A percentile compares a stretch with the other conserved stretches of the same genome.
These are phyloP conservation scores for Zoroaster sp. DNA, from an alignment of 53 echinoderm and acorn worm species.

Conservation along the genomic window DNA sequence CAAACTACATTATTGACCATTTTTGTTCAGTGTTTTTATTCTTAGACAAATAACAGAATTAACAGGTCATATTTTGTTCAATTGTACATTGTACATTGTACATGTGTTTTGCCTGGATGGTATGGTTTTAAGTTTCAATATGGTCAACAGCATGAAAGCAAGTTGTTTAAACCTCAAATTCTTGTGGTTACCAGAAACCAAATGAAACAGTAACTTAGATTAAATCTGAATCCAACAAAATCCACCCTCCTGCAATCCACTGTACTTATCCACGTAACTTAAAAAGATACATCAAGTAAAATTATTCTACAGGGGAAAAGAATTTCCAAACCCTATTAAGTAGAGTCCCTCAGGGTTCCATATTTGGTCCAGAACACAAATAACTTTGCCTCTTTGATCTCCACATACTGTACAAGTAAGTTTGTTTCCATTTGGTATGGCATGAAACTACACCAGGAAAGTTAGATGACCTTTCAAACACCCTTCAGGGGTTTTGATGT, in stretches of 20 bases:
- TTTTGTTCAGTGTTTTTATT: too few species aligned
- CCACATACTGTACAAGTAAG: background rate
- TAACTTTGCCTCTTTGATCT: conserved; percentile 21
- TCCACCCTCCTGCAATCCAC: background rate
- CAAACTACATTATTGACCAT: too few species aligned
- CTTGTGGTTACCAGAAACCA: background rate
- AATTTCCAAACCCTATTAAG: conserved; percentile 22
- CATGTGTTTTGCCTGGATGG: background rate
- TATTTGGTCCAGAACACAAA: background rate
- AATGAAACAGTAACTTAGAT: conserved; percentile 46
- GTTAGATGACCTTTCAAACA: conserved; percentile 39
- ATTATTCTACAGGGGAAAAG: background rate
- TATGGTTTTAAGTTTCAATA: background rate
- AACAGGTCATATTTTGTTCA: too few species aligned
- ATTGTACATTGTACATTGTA: too few species aligned
- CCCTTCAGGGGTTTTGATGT: conserved; percentile 5
- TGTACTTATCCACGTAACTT: background rate
- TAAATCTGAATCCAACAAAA: conserved; percentile 19
- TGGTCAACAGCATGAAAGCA: background rate
- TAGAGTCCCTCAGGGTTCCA: background rate
- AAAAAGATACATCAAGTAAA: background rate
- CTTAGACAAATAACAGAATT: too few species aligned
- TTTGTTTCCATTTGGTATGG: conserved; percentile 36
- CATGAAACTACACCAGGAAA: conserved; percentile 4
- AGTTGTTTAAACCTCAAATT: background rate